Conservation (phyloP, 2,113 vertebrate species). For the Apteryx owenii region DNA sequence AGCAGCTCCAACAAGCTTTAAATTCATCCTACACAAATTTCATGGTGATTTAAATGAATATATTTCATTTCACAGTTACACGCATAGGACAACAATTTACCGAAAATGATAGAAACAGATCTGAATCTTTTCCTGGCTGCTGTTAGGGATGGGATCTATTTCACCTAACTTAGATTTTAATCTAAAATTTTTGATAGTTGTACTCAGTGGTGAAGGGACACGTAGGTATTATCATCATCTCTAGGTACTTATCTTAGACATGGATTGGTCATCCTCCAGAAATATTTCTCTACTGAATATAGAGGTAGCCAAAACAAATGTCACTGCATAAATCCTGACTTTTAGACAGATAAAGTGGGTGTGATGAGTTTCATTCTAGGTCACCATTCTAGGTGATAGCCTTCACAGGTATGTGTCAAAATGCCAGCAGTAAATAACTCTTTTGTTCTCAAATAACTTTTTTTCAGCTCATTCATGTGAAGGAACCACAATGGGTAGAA, state of each 20-base stretch:
- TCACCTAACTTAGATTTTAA: background rate
- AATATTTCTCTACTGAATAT: background rate
- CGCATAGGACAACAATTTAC: background rate
- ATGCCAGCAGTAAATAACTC: background rate
- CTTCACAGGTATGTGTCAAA: background rate
- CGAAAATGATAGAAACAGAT: background rate
- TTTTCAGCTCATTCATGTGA: background rate
- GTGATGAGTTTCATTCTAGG: background rate
- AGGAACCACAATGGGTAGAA: background rate
- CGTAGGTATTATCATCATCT: background rate
- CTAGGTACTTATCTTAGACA: accelerated
- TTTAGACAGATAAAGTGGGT: background rate
- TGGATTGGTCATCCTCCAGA: background rate
- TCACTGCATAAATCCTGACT: background rate
- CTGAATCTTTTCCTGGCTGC: background rate
- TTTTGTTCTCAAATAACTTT: background rate
- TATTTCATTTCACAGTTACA: background rate
- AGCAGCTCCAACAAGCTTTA: background rate
- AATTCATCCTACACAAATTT: background rate
- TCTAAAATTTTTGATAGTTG: background rate
- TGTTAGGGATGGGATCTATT: background rate
- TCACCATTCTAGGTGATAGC: background rate
- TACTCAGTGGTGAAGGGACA: background rate
- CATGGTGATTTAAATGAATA: background rate
- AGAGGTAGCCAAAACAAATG: background rate